Base-by-base conservation (phyloP, 2,888 invertebrate genomes). In the Tetranychus piercei region DNA sequence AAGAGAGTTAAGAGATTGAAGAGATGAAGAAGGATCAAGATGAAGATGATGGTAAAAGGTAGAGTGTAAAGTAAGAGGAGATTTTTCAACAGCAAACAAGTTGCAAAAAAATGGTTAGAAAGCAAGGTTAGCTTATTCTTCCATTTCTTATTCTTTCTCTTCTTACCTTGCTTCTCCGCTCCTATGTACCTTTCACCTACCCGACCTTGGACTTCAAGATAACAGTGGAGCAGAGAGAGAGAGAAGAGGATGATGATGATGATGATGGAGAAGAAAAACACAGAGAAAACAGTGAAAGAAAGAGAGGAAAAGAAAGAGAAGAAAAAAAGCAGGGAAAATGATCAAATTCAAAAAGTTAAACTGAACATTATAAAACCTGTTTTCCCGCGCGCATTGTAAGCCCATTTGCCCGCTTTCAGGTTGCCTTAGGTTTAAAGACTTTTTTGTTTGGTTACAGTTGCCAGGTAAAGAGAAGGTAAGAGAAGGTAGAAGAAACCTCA, bases 11-110 rank as follows among this genome's bases (percentile, higher is more conserved):
- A 22, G 23, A 22, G 22, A n/a, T 15, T n/a, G 22, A 22, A 64
- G 65, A 65, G 66, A 66, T 20, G 7, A 11, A 66, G 66, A 66
- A 15, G 34, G 69, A 69, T 18, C 34, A 18, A 76, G 70, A 64
- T n/a, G 22, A 43, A 76, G 67, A 66, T 55, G 78, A 81, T 82
- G 77, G 82, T 82, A 45, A 83, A 78, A 73, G 83, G 77, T 74
- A 70, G 74, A 44, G 69, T 69, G 34, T 22, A 69, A 69, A 22
- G 69, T 23, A 23, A 69, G 20, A 23, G 69, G 69, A 69, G 20
- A 69, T 20, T 11, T 23, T 69, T 69, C 34, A 11, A 55, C 55
- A 55, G 55, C 55, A 55, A 55, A 55, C 55, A 55, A 55, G 55
- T 55, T 55, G 55, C 55, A 9, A 55, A 55, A 55, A 55, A 55